phyloP scores from a whole-genome alignment of 2,113 vertebrate genomes.

The Chloropsis cyanopogon region DNA sequence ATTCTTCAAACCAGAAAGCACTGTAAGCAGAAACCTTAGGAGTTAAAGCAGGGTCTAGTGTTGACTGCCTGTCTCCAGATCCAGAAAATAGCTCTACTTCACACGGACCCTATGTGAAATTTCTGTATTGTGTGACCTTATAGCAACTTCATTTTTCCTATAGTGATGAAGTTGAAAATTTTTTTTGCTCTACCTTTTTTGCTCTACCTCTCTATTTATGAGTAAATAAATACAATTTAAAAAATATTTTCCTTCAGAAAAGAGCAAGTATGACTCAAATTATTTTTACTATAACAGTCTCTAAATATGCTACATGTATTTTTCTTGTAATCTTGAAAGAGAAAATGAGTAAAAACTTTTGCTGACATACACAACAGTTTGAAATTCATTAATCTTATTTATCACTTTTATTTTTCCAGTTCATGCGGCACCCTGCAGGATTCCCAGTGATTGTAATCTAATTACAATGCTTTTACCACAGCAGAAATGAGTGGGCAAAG shows the following conservation, averaged over 20 bases:
- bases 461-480: neutral
- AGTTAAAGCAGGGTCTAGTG: neutral
- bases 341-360: neutral
- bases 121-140: neutral
- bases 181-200: too few species aligned
- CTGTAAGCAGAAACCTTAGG: neutral
- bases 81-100: neutral
- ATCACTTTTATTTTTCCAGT: neutral
- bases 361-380: neutral
- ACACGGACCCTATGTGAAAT: neutral
- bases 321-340: neutral
- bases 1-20: neutral
- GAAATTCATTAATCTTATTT: neutral
- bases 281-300: neutral
- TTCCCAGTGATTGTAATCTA: neutral
- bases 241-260: neutral
- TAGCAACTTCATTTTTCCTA: neutral
- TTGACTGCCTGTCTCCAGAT: neutral
- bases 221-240: neutral
- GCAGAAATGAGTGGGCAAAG: neutral
- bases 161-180: neutral
- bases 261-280: neutral
- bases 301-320: neutral
- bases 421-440: neutral
- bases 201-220: neutral